Conservation (phyloP, 2,888 invertebrate genomes). For the Bellardia bayeri region DNA sequence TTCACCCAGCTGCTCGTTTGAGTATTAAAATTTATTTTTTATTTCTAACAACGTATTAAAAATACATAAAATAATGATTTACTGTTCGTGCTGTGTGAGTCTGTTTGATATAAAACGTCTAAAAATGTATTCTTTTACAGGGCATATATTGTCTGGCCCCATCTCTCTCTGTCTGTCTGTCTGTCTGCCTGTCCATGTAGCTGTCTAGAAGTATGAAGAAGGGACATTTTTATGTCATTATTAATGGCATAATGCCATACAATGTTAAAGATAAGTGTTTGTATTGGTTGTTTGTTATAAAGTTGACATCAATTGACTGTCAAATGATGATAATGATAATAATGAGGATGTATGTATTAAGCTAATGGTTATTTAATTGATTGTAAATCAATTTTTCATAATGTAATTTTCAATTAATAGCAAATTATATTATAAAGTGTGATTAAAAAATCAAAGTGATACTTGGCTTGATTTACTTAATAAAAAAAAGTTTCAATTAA, state of each 20-base stretch:
- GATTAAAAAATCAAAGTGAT: neutral
- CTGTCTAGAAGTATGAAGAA: constrained; percentile 2
- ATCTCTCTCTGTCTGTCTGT: neutral
- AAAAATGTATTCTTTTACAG: constrained; percentile 47
- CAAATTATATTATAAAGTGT: neutral
- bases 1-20: neutral
- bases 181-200: constrained; percentile 8
- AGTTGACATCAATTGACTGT: constrained; percentile 29
- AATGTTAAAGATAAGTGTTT: constrained; percentile 4
- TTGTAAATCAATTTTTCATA: constrained; percentile 34
- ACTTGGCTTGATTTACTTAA: neutral
- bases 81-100: constrained; percentile 52
- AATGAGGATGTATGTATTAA: constrained; percentile 5
- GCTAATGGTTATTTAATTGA: constrained; percentile 54
- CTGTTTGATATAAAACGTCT: constrained; percentile 48
- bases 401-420: constrained; percentile 1
- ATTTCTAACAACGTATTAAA: constrained; percentile 75
- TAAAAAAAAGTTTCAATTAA: too few relatives aligned
- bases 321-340: constrained; percentile 12
- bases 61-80: constrained; percentile 76
- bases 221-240: constrained; percentile 45
- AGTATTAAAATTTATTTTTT: constrained; percentile 1
- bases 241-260: constrained; percentile 40
- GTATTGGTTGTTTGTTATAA: constrained; percentile 33
- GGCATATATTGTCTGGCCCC: neutral